Evolutionary conservation across 2,888 invertebrate species (phyloP).

Genomic region (Machimus rusticus): DNA sequence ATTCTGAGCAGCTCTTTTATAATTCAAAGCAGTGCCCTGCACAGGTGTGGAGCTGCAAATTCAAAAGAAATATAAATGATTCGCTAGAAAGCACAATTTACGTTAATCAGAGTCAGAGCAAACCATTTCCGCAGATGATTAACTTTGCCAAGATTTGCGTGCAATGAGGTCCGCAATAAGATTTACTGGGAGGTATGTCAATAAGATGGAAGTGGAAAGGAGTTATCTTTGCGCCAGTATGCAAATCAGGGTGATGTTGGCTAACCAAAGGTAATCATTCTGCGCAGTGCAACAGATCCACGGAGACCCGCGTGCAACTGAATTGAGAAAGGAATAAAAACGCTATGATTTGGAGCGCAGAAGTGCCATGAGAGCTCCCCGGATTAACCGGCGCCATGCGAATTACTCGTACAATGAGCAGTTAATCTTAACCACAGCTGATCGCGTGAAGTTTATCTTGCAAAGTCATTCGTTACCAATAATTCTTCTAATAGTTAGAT

Average conservation of each 20-base stretch:
- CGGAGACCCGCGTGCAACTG: not conserved
- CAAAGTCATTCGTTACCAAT: not conserved
- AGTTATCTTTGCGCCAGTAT: not conserved
- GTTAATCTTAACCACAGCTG: not conserved
- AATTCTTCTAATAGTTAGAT: not conserved
- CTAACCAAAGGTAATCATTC: not conserved
- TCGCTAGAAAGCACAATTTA: conserved; percentile 1
- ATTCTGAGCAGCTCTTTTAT: not conserved
- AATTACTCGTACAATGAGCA: not conserved
- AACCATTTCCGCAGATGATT: not conserved
- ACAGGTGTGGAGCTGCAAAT: not conserved
- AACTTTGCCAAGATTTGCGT: not conserved
- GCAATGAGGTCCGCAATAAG: not conserved
- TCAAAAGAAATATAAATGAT: not conserved
- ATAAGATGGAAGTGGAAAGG: not conserved
- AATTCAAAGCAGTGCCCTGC: not conserved
- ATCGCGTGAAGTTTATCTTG: not conserved
- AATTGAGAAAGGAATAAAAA: not conserved
- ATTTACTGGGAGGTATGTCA: not conserved
- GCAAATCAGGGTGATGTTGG: not conserved
- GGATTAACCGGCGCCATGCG: not conserved
- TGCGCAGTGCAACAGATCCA: not conserved
- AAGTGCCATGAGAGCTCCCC: not conserved
- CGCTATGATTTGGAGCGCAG: not conserved
- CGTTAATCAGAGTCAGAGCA: not conserved